A percentile compares a stretch with the other conserved stretches of the same genome.
Evolutionary conservation across 2,888 invertebrate genomes (phyloP).

Genomic region (Drosophila tripunctata): DNA sequence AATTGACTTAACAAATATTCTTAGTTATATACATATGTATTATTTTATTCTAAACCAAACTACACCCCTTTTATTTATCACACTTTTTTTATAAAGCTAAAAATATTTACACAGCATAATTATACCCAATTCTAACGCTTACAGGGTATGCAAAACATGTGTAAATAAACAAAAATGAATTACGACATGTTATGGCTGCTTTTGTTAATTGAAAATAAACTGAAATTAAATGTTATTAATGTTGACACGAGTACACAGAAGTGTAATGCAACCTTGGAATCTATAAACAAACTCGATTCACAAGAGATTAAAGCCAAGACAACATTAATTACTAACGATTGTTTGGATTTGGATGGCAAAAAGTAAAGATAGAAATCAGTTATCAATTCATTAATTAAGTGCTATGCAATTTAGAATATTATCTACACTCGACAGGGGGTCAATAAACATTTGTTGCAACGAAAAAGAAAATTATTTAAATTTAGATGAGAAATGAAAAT

Average conservation of each 20-base stretch:
- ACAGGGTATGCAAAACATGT: not conserved
- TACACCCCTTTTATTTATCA: too few relatives aligned
- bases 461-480: constrained; percentile 19
- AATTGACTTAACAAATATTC: too few relatives aligned
- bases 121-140: not conserved
- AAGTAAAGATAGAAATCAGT: not conserved
- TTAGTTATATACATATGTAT: too few relatives aligned
- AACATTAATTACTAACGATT: not conserved
- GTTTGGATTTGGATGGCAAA: not conserved
- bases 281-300: not conserved
- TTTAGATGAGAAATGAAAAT: constrained; percentile 29
- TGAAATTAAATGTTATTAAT: constrained; percentile 1
- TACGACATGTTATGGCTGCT: constrained; percentile 9
- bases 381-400: not conserved
- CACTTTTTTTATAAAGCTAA: too few relatives aligned
- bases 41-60: too few relatives aligned
- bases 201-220: constrained; percentile 10
- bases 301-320: not conserved
- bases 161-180: constrained; percentile 1
- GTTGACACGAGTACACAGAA: constrained; percentile 7
- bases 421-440: not conserved
- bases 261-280: constrained; percentile 1
- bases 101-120: not conserved
- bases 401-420: not conserved
- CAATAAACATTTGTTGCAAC: not conserved